phyloP scores from a whole-genome alignment of 2,888 invertebrate species.

The Pachydiplax longipennis region DNA sequence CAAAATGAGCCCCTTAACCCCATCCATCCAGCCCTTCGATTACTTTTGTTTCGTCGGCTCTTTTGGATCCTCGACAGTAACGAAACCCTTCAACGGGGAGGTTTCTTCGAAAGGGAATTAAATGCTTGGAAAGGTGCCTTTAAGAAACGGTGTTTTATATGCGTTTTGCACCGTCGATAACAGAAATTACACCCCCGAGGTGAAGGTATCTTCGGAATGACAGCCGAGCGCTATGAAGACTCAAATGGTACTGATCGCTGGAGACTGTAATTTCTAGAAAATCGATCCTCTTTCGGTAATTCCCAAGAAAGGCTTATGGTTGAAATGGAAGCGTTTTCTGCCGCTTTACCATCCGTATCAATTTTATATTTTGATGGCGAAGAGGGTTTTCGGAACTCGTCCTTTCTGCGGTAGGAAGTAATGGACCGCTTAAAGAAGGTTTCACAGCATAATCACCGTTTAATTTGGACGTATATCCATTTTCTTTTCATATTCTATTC shows the following conservation, averaged over 20 bases:
- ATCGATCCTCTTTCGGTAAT: neutral
- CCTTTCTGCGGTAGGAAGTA: no score
- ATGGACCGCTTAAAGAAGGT: no score
- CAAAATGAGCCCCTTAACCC: no score
- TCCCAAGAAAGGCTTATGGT: neutral
- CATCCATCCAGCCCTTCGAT: neutral
- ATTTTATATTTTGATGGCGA: no score
- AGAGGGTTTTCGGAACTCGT: no score
- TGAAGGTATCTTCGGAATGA: neutral
- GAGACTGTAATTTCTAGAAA: neutral
- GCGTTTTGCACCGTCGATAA: neutral
- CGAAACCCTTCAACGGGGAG: neutral
- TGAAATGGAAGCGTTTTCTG: no score
- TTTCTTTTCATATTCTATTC: no score
- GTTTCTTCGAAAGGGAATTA: neutral
- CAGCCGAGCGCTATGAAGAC: neutral
- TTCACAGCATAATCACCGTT: no score
- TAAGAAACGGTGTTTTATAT: neutral
- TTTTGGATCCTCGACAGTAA: neutral
- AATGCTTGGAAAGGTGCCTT: constrained; percentile 3
- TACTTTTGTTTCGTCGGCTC: constrained; percentile 1
- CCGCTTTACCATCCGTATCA: no score
- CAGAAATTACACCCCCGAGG: neutral
- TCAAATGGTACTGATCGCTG: neutral
- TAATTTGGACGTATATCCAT: no score